Evolutionary conservation across 2,797 vertebrate genomes (phyloP), one percentile per base, ranked within the genome.

Genomic region (Trachops cirrhosus): DNA sequence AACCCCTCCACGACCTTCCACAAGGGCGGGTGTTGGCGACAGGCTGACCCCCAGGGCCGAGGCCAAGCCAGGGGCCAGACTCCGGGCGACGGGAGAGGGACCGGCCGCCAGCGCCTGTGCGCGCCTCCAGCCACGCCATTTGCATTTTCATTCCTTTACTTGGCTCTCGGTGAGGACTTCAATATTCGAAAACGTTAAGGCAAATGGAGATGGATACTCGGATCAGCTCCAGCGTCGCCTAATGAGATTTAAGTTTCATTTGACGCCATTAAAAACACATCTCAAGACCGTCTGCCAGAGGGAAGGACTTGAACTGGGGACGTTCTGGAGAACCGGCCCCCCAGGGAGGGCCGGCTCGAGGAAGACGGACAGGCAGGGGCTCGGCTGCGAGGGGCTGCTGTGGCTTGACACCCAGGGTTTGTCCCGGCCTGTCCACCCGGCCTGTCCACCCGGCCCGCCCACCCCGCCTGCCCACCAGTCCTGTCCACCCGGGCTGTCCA

Each of bases 201-300:
- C 37, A 78, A 97, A 96, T 0, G 79, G 95, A 96, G 95, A 97
- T 93, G 77, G 89, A 97, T 96, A 93, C 96, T 29, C 44, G 54
- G 97, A 97, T 96, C 80, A 62, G 57, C 75, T 95, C 92, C 86
- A 83, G 39, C 88, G 8, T 91, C 96, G 91, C 41, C 92, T 92
- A 97, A 80, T 70, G 62, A 97, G 97, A 92, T 96, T 86, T 85
- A 86, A 95, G 95, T 97, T 95, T 97, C 96, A 97, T 96, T 91
- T 84, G 75, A 89, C 62, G 90, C 68, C 93, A 73, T 98, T 95
- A 97, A 96, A 97, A 97, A 74, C 86, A 96, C 96, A 98, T 97
- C 92, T 95, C 70, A 1, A 83, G 94, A 70, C 32, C 54, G 96
- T 97, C 82, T 87, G 90, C 95, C 96, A 96, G 96, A 24, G 95